These are phyloP conservation scores for Chironomus striatipennis DNA, from an alignment of 1,140 invertebrate species.

Conservation along the genomic window DNA sequence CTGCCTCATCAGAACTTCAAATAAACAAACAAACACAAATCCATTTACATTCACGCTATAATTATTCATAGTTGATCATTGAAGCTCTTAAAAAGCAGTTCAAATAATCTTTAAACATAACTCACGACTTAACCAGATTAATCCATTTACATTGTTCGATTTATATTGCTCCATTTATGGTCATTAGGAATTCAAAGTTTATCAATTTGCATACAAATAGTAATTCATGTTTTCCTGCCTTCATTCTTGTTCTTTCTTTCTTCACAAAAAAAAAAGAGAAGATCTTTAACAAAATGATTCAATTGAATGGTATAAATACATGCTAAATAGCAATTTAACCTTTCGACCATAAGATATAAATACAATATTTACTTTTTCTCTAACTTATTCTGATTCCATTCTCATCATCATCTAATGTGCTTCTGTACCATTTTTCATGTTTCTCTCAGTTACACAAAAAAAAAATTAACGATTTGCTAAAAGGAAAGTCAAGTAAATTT, in stretches of 20 bases:
- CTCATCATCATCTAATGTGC: neutral
- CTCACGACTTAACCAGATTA: neutral
- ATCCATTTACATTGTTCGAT: neutral
- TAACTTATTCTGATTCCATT: neutral
- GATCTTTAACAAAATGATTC: neutral
- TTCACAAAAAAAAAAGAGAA: too few relatives aligned
- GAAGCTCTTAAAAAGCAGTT: neutral
- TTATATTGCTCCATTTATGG: slow-evolving; percentile 5
- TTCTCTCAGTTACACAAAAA: too few relatives aligned
- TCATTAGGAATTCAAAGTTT: slow-evolving; percentile 4
- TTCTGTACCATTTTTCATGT: neutral
- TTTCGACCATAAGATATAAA: slow-evolving; percentile 14
- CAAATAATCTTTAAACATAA: neutral
- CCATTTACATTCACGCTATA: too few relatives aligned
- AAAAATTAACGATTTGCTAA: too few relatives aligned
- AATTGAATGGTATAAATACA: slow-evolving; percentile 17
- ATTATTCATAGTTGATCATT: too few relatives aligned
- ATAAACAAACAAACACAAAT: too few relatives aligned
- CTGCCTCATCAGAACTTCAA: too few relatives aligned
- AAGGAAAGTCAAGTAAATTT: too few relatives aligned
- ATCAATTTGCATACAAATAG: slow-evolving; percentile 19
- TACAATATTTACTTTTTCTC: neutral
- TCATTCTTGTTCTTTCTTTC: neutral
- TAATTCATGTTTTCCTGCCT: neutral
- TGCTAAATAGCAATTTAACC: slow-evolving; percentile 17